A percentile compares a stretch with the other conserved stretches of the same genome.
These are phyloP conservation scores for Cossypha caffra DNA, from an alignment of 2,797 vertebrate genomes.

Conservation along the genomic window DNA sequence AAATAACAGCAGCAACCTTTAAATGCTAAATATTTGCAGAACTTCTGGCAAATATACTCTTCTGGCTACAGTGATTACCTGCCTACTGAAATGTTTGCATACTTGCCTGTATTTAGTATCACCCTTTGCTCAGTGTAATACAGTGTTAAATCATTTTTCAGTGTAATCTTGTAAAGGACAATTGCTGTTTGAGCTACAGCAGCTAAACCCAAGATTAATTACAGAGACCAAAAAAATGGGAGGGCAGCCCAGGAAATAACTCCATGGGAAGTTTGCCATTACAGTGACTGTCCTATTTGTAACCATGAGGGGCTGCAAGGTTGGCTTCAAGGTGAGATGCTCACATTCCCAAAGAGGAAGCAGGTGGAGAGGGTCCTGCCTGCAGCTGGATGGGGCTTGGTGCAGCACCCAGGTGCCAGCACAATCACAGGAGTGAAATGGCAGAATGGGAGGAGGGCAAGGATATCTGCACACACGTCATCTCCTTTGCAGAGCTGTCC, in stretches of 20 bases:
- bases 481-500: background rate
- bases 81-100: constrained; percentile 43
- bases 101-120: constrained; percentile 32
- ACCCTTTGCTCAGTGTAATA: constrained; percentile 28
- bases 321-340: background rate
- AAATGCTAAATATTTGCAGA: constrained; percentile 66
- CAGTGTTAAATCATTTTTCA: constrained; percentile 49
- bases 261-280: background rate
- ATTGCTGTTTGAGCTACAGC: constrained; percentile 33
- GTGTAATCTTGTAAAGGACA: constrained; percentile 46
- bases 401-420: rapidly evolving
- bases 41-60: constrained; percentile 55
- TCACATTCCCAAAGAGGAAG: background rate
- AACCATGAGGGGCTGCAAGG: background rate
- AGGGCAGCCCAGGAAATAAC: background rate
- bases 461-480: rapidly evolving
- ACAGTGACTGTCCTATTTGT: background rate
- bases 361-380: rapidly evolving
- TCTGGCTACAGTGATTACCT: constrained; percentile 46
- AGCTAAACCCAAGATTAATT: constrained; percentile 25
- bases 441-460: background rate
- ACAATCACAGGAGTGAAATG: rapidly evolving
- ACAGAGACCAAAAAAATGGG: background rate
- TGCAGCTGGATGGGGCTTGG: background rate
- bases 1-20: constrained; percentile 53